These are phyloP conservation scores for Gambusia holbrooki DNA, from an alignment of 2,113 vertebrate species.

Conservation along the genomic window DNA sequence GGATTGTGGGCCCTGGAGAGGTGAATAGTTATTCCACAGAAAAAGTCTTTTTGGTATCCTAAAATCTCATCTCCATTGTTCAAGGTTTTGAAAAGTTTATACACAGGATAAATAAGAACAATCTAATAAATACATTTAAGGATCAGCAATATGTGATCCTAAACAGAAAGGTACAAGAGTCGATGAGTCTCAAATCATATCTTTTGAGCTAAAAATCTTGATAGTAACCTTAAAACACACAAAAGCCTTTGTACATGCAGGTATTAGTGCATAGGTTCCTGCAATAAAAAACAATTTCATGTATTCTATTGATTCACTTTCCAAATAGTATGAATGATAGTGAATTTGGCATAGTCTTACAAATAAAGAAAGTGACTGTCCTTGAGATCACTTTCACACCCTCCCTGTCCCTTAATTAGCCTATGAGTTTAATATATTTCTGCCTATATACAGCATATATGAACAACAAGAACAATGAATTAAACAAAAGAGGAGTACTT, in stretches of 20 bases:
- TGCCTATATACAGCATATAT: constrained; percentile 68
- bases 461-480: constrained; percentile 64
- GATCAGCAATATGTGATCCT: constrained; percentile 82
- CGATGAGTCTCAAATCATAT: constrained; percentile 55
- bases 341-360: constrained; percentile 77
- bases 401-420: constrained; percentile 74
- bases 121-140: constrained; percentile 75
- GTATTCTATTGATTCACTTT: constrained; percentile 53
- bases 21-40: constrained; percentile 60
- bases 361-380: constrained; percentile 66
- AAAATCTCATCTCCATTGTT: constrained; percentile 69
- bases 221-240: constrained; percentile 61
- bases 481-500: constrained; percentile 53
- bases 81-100: constrained; percentile 72
- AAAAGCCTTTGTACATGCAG: constrained; percentile 76
- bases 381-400: constrained; percentile 76
- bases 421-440: constrained; percentile 76
- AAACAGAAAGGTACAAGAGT: constrained; percentile 66
- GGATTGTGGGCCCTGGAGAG: constrained; percentile 51
- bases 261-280: constrained; percentile 84
- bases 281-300: constrained; percentile 70
- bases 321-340: constrained; percentile 50
- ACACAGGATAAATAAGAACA: constrained; percentile 78
- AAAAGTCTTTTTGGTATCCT: constrained; percentile 79
- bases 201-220: constrained; percentile 66